Conservation (phyloP, 2,113 vertebrate genomes). For the Tupaia chinensis region DNA sequence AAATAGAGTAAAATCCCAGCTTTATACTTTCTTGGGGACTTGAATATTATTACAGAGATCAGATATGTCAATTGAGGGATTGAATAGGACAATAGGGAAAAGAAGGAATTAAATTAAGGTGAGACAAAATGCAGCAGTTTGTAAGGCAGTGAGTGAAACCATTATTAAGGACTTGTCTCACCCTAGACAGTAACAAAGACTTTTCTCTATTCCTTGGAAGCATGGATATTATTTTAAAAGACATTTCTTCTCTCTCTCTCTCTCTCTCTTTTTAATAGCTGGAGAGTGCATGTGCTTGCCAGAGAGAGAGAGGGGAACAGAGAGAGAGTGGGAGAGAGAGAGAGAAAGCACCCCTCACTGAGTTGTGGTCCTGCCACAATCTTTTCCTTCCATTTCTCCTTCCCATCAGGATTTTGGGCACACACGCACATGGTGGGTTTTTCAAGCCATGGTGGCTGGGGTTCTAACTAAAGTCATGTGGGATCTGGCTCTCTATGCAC, state of each 20-base stretch:
- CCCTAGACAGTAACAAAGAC: background rate
- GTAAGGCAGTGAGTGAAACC: conserved; percentile 29
- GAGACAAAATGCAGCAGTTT: conserved; percentile 35
- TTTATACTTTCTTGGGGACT: conserved; percentile 75
- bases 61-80: conserved; percentile 61
- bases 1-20: conserved; percentile 74
- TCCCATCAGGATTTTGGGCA: too few relatives aligned
- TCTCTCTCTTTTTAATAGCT: too few relatives aligned
- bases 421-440: too few relatives aligned
- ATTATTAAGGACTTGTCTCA: conserved; percentile 53
- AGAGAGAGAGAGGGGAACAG: too few relatives aligned
- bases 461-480: too few relatives aligned
- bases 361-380: too few relatives aligned
- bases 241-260: background rate
- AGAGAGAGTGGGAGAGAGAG: too few relatives aligned
- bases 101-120: conserved; percentile 72
- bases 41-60: conserved; percentile 76
- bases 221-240: conserved; percentile 56
- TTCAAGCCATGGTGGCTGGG: too few relatives aligned
- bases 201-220: conserved; percentile 34
- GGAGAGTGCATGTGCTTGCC: too few relatives aligned
- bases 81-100: conserved; percentile 62
- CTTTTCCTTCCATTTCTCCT: too few relatives aligned
- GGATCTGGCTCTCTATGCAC: too few relatives aligned
- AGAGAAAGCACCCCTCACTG: too few relatives aligned